Conservation (phyloP, 2,797 vertebrate genomes). For the Cryptoblepharus egeriae region DNA sequence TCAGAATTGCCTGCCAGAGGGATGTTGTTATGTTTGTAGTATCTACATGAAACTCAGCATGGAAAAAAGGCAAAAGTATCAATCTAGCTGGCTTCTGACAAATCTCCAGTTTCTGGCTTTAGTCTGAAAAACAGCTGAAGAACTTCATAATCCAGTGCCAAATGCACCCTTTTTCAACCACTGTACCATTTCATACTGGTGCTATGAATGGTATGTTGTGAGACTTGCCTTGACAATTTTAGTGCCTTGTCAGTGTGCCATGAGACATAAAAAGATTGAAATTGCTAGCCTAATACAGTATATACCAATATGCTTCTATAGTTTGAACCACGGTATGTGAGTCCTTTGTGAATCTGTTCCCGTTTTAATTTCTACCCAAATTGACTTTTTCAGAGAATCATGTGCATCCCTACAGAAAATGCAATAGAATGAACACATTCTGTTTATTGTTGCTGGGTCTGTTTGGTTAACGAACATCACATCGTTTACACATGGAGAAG, state of each 20-base stretch:
- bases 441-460: not conserved
- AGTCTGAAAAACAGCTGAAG: not conserved
- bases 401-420: not conserved
- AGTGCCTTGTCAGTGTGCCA: too few species aligned
- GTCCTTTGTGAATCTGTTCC: not conserved
- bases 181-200: too few species aligned
- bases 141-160: not conserved
- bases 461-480: not conserved
- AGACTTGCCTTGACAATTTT: too few species aligned
- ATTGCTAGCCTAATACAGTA: too few species aligned
- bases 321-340: not conserved
- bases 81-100: not conserved
- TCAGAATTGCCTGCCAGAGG: not conserved
- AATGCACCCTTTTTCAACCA: too few species aligned
- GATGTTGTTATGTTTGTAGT: slow-evolving; percentile 20
- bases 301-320: too few species aligned
- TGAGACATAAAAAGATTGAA: too few species aligned
- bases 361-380: not conserved
- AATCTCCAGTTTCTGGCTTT: slow-evolving; percentile 16
- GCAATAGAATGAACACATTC: not conserved
- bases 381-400: not conserved
- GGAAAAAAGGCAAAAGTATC: slow-evolving; percentile 10
- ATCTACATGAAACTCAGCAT: slow-evolving; percentile 36
- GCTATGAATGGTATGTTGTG: too few species aligned
- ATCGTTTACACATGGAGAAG: too few species aligned